phyloP scores from a whole-genome alignment of 2,888 invertebrate genomes.

The Oxyscelio sp. region DNA sequence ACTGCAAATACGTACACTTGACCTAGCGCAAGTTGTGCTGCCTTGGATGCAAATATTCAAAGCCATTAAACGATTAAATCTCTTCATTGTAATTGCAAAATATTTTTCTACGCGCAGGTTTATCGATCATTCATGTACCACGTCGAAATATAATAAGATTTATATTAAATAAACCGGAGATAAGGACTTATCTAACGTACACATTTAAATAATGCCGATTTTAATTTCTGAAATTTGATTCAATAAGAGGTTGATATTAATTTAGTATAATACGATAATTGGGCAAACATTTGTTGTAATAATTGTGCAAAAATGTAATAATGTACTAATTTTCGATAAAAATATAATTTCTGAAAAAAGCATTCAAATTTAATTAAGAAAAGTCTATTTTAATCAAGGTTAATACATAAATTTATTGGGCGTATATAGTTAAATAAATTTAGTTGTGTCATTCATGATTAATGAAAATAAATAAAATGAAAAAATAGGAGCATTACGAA shows the following conservation, averaged over 20 bases:
- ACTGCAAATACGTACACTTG: slow-evolving; percentile 36
- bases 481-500: slow-evolving; percentile 3
- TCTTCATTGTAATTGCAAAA: slow-evolving; percentile 45
- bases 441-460: too few relatives aligned
- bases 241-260: slow-evolving; percentile 43
- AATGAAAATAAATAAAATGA: too few relatives aligned
- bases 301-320: too few relatives aligned
- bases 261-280: slow-evolving; percentile 19
- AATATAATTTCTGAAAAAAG: too few relatives aligned
- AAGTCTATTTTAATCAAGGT: too few relatives aligned
- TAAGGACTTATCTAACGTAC: slow-evolving; percentile 21
- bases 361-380: too few relatives aligned
- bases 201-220: background rate
- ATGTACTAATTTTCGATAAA: too few relatives aligned
- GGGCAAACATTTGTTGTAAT: too few relatives aligned
- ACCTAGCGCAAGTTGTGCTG: slow-evolving; percentile 39
- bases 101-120: slow-evolving; percentile 22
- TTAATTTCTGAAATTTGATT: slow-evolving; percentile 34
- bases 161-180: slow-evolving; percentile 29
- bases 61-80: slow-evolving; percentile 56
- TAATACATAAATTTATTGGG: too few relatives aligned
- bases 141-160: slow-evolving; percentile 29
- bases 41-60: slow-evolving; percentile 27
- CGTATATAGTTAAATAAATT: too few relatives aligned
- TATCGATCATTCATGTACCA: slow-evolving; percentile 28